phyloP scores from a whole-genome alignment of 2,888 invertebrate species.

The Orchesellides sinensis region DNA sequence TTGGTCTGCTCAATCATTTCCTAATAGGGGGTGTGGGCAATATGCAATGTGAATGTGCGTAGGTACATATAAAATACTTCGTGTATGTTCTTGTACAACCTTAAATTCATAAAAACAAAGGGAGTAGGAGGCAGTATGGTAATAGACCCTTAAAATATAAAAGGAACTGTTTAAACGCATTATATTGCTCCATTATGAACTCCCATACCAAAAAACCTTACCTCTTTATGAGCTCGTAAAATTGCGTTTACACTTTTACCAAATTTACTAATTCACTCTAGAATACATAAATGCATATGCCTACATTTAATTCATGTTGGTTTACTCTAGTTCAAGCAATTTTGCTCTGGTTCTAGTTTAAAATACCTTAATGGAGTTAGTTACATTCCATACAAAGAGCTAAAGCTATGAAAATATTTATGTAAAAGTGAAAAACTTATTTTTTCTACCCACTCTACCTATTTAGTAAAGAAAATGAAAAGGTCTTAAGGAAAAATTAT shows the following conservation, averaged over 20 bases:
- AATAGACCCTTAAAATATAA: not conserved
- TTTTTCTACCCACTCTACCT: constrained; percentile 20
- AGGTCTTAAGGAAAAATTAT: constrained; percentile 5
- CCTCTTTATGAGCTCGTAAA: constrained; percentile 74
- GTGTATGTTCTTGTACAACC: too few species aligned
- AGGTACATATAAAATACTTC: too few species aligned
- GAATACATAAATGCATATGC: not conserved
- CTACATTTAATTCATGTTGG: not conserved
- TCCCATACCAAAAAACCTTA: constrained; percentile 65
- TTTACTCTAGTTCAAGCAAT: constrained; percentile 30
- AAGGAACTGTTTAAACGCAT: constrained; percentile 23
- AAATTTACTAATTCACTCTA: constrained; percentile 38
- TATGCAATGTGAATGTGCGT: too few species aligned
- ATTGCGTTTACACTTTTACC: constrained; percentile 72
- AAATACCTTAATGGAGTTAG: constrained; percentile 24
- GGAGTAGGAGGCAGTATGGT: not conserved
- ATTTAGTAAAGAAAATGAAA: constrained; percentile 25
- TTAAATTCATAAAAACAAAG: constrained; percentile 1
- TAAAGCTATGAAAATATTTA: too few species aligned
- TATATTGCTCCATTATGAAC: constrained; percentile 67
- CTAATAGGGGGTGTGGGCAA: constrained; percentile 73
- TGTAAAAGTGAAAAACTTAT: constrained; percentile 7
- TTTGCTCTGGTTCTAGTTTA: constrained; percentile 39
- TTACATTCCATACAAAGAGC: too few species aligned
- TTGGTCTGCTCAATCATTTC: constrained; percentile 75